phyloP scores from a whole-genome alignment of 2,113 vertebrate species.

The Indri indri region DNA sequence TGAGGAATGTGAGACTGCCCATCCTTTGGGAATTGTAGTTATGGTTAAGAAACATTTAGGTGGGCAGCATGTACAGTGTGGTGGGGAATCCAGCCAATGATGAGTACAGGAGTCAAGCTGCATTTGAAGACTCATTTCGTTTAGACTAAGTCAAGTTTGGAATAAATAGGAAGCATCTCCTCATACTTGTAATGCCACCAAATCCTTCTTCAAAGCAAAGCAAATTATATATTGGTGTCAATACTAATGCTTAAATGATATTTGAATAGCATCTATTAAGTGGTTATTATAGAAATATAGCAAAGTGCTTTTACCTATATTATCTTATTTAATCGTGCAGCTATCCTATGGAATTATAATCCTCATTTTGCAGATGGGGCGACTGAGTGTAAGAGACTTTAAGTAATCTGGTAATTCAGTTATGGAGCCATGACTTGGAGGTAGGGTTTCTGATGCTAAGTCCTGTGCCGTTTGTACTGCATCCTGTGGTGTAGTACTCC shows the following conservation, averaged over 20 bases:
- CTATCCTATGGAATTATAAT: not conserved
- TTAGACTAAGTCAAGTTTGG: constrained; percentile 1
- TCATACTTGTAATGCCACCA: not conserved
- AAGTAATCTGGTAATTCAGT: not conserved
- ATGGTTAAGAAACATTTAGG: not conserved
- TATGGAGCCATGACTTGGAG: not conserved
- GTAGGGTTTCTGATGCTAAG: not conserved
- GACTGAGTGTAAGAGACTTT: not conserved
- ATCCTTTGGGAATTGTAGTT: not conserved
- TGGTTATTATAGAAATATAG: not conserved
- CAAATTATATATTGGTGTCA: not conserved
- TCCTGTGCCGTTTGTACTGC: not conserved
- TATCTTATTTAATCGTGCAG: not conserved
- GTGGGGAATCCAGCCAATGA: not conserved
- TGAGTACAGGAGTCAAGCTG: not conserved
- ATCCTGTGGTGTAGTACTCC: accelerated
- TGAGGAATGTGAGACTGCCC: not conserved
- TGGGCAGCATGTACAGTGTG: not conserved
- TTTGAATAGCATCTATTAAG: not conserved
- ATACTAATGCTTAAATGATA: not conserved
- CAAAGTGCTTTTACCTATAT: not conserved
- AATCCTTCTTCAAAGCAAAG: not conserved
- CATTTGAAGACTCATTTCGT: not conserved
- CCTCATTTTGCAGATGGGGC: not conserved
- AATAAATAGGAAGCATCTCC: not conserved